Evolutionary conservation across 2,888 invertebrate genomes (phyloP).

Genomic region (Cerastis leucographa): DNA sequence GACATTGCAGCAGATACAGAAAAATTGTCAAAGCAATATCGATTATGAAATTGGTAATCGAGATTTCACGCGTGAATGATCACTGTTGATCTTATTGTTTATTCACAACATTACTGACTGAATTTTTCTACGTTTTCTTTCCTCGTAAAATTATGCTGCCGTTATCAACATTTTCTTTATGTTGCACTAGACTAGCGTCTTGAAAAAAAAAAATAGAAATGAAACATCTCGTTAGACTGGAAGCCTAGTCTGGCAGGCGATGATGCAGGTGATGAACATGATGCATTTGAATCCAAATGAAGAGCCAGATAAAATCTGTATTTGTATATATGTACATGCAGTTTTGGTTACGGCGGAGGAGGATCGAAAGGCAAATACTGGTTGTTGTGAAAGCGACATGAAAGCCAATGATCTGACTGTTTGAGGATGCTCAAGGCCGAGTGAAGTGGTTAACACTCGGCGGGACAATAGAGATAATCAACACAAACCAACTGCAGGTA

Average conservation of each 20-base stretch:
- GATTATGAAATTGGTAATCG: conserved; percentile 41
- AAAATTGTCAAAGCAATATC: conserved; percentile 40
- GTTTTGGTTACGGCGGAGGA: conserved; percentile 14
- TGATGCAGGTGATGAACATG: background rate
- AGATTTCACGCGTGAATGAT: conserved; percentile 45
- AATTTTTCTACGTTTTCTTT: background rate
- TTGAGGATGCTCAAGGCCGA: conserved; percentile 45
- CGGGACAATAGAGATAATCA: background rate
- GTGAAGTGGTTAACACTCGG: background rate
- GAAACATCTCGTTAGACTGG: background rate
- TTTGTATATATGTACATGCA: conserved; percentile 23
- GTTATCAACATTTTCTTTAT: too few species aligned
- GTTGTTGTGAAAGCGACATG: conserved; percentile 46
- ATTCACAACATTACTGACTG: background rate
- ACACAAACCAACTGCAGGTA: background rate
- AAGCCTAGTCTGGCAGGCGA: background rate
- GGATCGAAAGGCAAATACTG: background rate
- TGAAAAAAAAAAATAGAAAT: background rate
- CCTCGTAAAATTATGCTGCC: background rate
- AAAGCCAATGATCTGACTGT: conserved; percentile 34
- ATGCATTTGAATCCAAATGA: background rate
- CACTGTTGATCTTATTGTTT: background rate
- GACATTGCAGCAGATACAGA: conserved; percentile 26
- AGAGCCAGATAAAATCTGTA: background rate
- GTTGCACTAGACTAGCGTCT: too few species aligned